phyloP scores from a whole-genome alignment of 2,797 vertebrate species.

The Ispidina picta region DNA sequence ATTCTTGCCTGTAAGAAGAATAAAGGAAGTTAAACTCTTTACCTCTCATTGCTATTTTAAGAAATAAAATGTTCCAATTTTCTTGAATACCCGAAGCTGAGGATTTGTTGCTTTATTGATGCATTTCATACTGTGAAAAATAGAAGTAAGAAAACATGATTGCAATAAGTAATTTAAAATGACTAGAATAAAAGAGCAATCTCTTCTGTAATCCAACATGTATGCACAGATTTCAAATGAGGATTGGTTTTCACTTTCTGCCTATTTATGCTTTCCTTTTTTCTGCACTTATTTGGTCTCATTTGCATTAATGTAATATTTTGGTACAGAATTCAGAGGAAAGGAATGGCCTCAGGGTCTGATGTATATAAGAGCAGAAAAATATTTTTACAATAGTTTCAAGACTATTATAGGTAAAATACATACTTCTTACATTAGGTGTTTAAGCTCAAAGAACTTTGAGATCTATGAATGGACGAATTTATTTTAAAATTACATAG shows the following conservation, averaged over 20 bases:
- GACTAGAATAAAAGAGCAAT: background rate
- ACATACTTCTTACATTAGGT: background rate
- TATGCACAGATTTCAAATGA: background rate
- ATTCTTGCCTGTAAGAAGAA: background rate
- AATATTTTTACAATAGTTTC: background rate
- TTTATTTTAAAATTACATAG: background rate
- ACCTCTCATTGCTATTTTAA: background rate
- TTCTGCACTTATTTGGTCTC: background rate
- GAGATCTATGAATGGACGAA: background rate
- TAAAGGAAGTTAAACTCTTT: background rate
- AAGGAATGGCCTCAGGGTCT: background rate
- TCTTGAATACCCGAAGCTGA: background rate
- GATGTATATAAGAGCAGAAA: background rate
- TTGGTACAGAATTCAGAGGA: background rate
- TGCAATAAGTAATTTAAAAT: background rate
- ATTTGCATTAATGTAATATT: background rate
- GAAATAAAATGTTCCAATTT: background rate
- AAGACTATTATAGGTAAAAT: background rate
- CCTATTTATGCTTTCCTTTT: background rate
- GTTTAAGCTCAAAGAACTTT: background rate
- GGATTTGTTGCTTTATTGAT: background rate
- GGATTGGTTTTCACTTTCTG: background rate
- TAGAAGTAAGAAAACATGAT: background rate
- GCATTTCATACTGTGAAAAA: background rate
- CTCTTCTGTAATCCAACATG: background rate